Evolutionary conservation across 2,888 invertebrate genomes (phyloP), one percentile per base, ranked within the genome.

Genomic region (Erannis defoliaria): DNA sequence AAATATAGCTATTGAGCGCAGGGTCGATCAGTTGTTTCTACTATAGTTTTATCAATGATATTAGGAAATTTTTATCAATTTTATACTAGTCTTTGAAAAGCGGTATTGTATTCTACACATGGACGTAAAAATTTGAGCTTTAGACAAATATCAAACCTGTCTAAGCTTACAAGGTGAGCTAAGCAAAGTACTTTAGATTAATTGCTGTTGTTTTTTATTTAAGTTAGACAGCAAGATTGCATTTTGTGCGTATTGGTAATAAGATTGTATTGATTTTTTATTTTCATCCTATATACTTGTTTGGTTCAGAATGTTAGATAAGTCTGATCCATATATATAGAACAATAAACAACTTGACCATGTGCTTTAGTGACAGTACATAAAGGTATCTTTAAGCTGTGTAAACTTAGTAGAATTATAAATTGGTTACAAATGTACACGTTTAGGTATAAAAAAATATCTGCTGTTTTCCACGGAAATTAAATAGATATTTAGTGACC

Each of bases 41-140:
- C 1, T 49, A 18, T 10, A 33, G 19, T 35, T 42, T 60, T 60
- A 48, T 50, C 43, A 29, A 31, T 9, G 31, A 45, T 53, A 46
- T n/a, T 14, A 23, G 14, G 5, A 6, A 14, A 26, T 60, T 55
- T 35, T 55, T 38, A 55, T 50, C 31, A 37, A 31, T 18, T 29
- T 49, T 54, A 23, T 45, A 42, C 21, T 31, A 12, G 33, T 49
- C n/a, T 49, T 35, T 33, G 33, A 33, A 33, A n/a, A n/a, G n/a
- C 33, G 33, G 12, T 18, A 38, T 5, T 16, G 18, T 18, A 14
- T 2, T 18, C 3, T 18, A 38, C 18, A 12, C 4, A 10, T 10
- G 10, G 2, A 3, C 14, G 8, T 43, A 14, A 26, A 16, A 16
- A 9, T 19, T 4, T 16, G 1, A 26, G 26, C 16, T 1, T 16